These are phyloP conservation scores for Spongilla lacustris DNA, from an alignment of 37 sponge, comb jelly and placozoan species.

Conservation along the genomic window DNA sequence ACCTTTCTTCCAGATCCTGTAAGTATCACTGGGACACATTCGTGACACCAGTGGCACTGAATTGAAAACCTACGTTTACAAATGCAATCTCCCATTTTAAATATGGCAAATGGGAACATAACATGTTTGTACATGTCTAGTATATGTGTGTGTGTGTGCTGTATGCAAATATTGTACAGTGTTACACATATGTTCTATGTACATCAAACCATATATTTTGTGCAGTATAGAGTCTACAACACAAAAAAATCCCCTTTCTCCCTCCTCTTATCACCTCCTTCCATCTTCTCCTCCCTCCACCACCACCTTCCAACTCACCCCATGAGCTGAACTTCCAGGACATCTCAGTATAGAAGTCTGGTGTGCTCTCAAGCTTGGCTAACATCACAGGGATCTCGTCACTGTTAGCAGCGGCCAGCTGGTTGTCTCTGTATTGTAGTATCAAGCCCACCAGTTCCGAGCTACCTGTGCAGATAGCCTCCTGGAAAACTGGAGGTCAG, in stretches of 20 bases:
- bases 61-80: background rate
- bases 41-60: slow-evolving; percentile 93
- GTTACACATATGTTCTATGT: no score
- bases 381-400: slow-evolving; percentile 77
- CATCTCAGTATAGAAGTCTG: slow-evolving; percentile 99
- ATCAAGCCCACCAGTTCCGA: slow-evolving; percentile 73
- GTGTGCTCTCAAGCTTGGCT: slow-evolving; percentile 65
- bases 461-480: slow-evolving; percentile 77
- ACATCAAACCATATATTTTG: no score
- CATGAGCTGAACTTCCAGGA: slow-evolving; percentile 99
- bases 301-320: slow-evolving; percentile 54
- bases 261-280: background rate
- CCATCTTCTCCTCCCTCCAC: background rate
- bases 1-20: slow-evolving; percentile 98
- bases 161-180: no score
- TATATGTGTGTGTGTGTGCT: no score
- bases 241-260: background rate
- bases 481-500: slow-evolving; percentile 59
- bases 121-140: background rate
- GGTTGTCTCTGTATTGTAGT: slow-evolving; percentile 67
- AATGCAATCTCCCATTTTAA: no score
- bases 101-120: no score
- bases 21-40: slow-evolving; percentile 98
- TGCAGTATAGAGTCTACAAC: no score
- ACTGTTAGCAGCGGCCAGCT: slow-evolving; percentile 15